Base-by-base conservation (phyloP, 1,140 invertebrate species). In the Megalonaias nervosa region DNA sequence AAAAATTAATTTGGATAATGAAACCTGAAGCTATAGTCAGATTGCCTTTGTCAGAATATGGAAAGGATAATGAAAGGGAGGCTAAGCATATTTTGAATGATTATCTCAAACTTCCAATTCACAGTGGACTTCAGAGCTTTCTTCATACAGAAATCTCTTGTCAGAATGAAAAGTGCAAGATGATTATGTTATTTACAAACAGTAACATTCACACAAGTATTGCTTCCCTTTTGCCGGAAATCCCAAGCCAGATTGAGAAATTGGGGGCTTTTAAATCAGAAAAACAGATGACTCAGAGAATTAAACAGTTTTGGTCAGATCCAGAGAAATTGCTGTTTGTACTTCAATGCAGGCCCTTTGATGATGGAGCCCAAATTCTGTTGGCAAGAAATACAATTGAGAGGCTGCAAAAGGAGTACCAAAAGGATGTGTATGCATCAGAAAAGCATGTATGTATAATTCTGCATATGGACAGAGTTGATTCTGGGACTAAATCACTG, bases 211-310 rank as follows among this genome's bases (percentile, higher is more conserved):
- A 82, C 67, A 61, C 55, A 12, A 67, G 74, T 48, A 71, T 82
- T 26, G 17, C 56, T 1, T 12, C 31, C 16, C 67, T 66, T 38
- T 21, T 76, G 13, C 21, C 67, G 48, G 57, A 17, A 38, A n/a
- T 61, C 9, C 17, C 21, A 16, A 68, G 64, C 15, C 74, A 77
- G n/a, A 65, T 60, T 38, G 78, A 81, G 64, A 84, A 78, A 65
- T 16, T 85, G 11, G 70, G 76, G n/a, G 69, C 75, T n/a, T 85
- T 85, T 48, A 82, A 81, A 74, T 84, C 84, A 31, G 84, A 85
- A 74, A 85, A 84, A 68, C 79, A 81, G 4, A 66, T 85, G 17
- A 64, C 74, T 67, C 55, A 58, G 0, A 79, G 31, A 59, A 48
- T 85, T 5, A 56, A 82, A 56, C 57, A 77, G 0, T 85, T 82